Percentiles rank a stretch among this genome's conserved stretches.
These are phyloP conservation scores for Copidosoma floridanum DNA, from an alignment of 1,140 invertebrate species.

Conservation along the genomic window DNA sequence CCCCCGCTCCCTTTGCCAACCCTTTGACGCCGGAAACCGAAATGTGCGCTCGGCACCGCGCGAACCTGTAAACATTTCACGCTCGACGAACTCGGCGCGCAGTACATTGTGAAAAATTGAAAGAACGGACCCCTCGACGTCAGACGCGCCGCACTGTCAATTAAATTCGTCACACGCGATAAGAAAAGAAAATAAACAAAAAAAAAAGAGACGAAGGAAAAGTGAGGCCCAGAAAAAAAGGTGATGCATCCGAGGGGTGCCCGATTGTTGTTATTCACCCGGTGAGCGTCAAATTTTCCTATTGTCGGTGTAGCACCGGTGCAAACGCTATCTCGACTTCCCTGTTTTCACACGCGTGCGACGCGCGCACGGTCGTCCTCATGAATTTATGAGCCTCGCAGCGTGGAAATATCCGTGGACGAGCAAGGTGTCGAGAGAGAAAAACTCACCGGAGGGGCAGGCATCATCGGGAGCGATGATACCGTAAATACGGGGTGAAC, in stretches of 20 bases:
- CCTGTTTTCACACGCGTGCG: slow-evolving; percentile 30
- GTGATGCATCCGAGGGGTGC: no score
- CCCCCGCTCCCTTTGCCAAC: neutral
- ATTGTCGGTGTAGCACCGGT: neutral
- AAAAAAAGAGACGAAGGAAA: no score
- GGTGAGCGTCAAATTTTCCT: slow-evolving; percentile 17
- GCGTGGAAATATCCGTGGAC: slow-evolving; percentile 22
- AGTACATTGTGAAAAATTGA: neutral
- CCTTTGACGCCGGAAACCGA: neutral
- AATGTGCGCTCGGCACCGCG: neutral
- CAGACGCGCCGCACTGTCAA: neutral
- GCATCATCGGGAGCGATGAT: slow-evolving; percentile 30
- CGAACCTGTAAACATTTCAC: no score
- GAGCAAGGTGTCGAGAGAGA: slow-evolving; percentile 29
- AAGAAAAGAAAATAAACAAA: neutral
- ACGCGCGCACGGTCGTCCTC: slow-evolving; percentile 6
- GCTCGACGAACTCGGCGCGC: neutral
- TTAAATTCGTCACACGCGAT: neutral
- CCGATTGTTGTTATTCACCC: slow-evolving; percentile 28
- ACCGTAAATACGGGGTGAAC: slow-evolving; percentile 33
- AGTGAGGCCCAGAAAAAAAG: neutral
- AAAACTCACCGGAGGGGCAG: neutral
- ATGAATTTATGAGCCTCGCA: slow-evolving; percentile 32
- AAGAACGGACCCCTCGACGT: no score
- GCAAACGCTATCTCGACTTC: slow-evolving; percentile 5